Base-by-base conservation (phyloP, 1,140 invertebrate genomes). In the Anoplolepis gracilipes region DNA sequence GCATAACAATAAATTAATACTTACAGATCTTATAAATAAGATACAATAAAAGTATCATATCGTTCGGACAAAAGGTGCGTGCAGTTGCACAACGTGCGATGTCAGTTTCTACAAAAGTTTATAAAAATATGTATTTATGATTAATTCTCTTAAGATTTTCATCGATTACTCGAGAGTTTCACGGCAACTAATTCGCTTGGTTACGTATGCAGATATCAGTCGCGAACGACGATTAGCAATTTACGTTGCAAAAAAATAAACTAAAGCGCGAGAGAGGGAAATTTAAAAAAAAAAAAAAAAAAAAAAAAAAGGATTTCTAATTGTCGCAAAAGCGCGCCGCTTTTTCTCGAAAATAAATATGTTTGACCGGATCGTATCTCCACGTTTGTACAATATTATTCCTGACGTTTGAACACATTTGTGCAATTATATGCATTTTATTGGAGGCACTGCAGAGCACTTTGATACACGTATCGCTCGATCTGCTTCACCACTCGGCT, bases 391-490 rank as follows among this genome's bases (percentile, higher is more conserved):
- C 79, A 84, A 90, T 90, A 90, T 90, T 90, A 90, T 88, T 90
- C 57, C 57, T 53, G 70, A 49, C 33, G 28, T 75, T 90, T 84
- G 73, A 84, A 86, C 70, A 64, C 59, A 62, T 64, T 57, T n/a
- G 57, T 57, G 92, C 93, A 93, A 93, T 93, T 93, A 93, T 93
- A 94, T 92, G 92, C 88, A 92, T 91, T 93, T 94, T 93, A 93
- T 93, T 89, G 89, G 91, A 86, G 57, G 79, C 87, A 81, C 78
- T 67, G 77, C 72, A 76, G 86, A 91, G 84, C 87, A 90, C 89
- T 91, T 89, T 46, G 86, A 62, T 85, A 79, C 77, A 77, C 87
- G 88, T 93, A 94, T 93, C 93, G 92, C 90, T 93, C 91, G 92
- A 93, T 93, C 90, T 92, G 87, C 65, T 46, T 70, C 59, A 78